Evolutionary conservation across 2,888 invertebrate genomes (phyloP).

Genomic region (Flabesymbios commensalis): DNA sequence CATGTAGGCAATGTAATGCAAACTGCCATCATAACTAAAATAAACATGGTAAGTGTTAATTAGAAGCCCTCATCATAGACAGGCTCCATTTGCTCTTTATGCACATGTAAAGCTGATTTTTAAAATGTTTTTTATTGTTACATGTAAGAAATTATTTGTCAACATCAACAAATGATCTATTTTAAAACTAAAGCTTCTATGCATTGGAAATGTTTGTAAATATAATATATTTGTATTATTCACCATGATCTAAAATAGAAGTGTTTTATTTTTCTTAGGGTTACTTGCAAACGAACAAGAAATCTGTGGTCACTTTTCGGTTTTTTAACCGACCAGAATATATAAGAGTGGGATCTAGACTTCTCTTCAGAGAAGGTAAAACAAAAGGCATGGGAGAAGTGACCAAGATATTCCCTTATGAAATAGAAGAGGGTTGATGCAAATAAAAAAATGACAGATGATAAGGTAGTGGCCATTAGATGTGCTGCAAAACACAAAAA

Average conservation of each 20-base stretch:
- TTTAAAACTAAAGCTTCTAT: background rate
- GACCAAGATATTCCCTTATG: conserved; percentile 41
- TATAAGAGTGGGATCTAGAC: conserved; percentile 76
- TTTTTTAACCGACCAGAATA: conserved; percentile 90
- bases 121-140: background rate
- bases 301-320: conserved; percentile 83
- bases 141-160: background rate
- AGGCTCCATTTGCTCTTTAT: background rate
- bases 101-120: no score
- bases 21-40: conserved; percentile 77
- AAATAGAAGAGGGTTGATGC: background rate
- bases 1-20: conserved; percentile 95
- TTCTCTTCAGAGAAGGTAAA: conserved; percentile 81
- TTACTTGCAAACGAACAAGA: conserved; percentile 75
- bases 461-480: no score
- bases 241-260: background rate
- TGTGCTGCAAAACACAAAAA: no score
- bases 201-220: background rate
- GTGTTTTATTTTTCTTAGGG: conserved; percentile 2
- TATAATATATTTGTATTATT: background rate
- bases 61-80: background rate
- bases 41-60: conserved; percentile 36
- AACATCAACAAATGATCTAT: background rate
- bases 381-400: conserved; percentile 87
- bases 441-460: no score